Evolutionary conservation across 2,797 vertebrate species (phyloP), one percentile per base, ranked within the genome.

Genomic region (Diceros bicornis): DNA sequence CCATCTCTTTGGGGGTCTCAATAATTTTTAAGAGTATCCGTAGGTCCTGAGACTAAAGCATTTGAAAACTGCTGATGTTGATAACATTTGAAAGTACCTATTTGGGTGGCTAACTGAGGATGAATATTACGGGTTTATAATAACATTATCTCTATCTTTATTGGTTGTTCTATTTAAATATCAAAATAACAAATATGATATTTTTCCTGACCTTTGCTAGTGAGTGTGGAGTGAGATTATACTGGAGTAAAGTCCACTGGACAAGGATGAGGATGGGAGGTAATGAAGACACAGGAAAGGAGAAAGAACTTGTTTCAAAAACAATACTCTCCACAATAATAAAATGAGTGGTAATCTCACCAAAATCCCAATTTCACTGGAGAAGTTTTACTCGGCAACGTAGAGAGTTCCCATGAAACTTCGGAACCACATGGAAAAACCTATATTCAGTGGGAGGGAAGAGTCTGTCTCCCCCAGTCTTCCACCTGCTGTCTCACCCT

Each of bases 341-440:
- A 57, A 23, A 84, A 23, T 37, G 17, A 37, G 18, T 23, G 25
- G 20, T 18, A 13, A 61, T 55, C 61, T 96, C 47, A 52, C 23
- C 62, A 64, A 16, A 89, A 32, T 79, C 34, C 52, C 72, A 14
- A 44, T 93, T 41, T 59, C 57, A 52, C 18, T 44, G 29, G 25
- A 92, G 55, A 79, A 32, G 4, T 34, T 84, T 81, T 57, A 34
- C 57, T 93, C 1, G 9, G 64, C 3, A 34, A 50, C 32, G 5
- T 29, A 84, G 41, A 92, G 62, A 85, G 17, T 69, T 91, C 21
- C 62, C 81, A 10, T 83, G 88, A 94, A 90, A 92, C 62, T 41
- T 41, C 20, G 37, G 74, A 74, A 57, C 18, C 57, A 57, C 27
- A 1, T 6, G 50, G 41, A 27, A 69, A 89, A 84, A 57, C 16